Base-by-base conservation (phyloP, 2,797 vertebrate species). In the Chloroceryle amazona region DNA sequence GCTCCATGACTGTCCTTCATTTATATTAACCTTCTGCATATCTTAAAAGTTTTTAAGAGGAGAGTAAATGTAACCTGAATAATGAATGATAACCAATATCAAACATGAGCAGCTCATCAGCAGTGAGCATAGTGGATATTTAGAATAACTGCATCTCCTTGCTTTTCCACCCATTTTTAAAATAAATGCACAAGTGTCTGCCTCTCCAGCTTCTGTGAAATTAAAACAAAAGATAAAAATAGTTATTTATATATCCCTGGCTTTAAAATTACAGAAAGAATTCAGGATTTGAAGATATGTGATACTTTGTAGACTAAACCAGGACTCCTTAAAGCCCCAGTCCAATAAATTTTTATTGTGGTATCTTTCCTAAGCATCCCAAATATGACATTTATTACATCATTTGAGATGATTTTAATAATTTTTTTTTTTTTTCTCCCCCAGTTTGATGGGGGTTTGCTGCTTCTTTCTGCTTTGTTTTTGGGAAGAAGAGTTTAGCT, bases 321-420 rank as follows among this genome's bases (percentile, higher is more conserved):
- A 75, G 18, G 49, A 55, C 31, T 86, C 51, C 82, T 81, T 81
- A 87, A 51, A 90, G 42, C 74, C 95, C 63, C 29, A 75, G 11
- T 66, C 44, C 87, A 25, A 81, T 22, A 78, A 85, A 83, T 68
- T 94, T 87, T 39, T 86, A 85, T 71, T 81, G 67, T 75, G 91
- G 19, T 86, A 88, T 61, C 12, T 94, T 83, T 72, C 72, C 33
- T 73, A 95, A 96, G 42, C 35, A 90, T 41, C 58, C 25, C 78
- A 49, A 82, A 60, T 20, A 55, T 62, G 55, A 75, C 42, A 87
- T 65, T 28, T n/a, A 44, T 89, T 92, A 81, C 25, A 63, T 14
- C 49, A 73, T 75, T 68, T 80, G 33, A 22, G 23, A 61, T 7
- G 3, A 47, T 61, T 55, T 74, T 33, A 0, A 47, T 62, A 37